Evolutionary conservation across 2,113 vertebrate species (phyloP).

Genomic region (Amphiprion percula): DNA sequence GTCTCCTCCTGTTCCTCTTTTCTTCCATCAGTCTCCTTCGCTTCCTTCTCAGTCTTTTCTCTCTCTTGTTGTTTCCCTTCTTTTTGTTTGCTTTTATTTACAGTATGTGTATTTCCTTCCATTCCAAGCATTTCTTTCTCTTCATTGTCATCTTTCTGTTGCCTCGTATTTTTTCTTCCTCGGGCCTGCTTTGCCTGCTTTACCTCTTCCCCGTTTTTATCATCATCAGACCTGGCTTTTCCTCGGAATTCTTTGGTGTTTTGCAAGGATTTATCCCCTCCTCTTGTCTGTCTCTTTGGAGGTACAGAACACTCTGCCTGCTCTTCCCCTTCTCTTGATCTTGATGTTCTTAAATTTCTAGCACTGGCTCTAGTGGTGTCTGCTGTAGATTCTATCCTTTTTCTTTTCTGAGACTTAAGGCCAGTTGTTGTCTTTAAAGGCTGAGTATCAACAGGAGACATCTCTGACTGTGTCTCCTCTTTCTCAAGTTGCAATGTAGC

Average conservation of each 20-base stretch:
- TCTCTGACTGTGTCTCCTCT: conserved; percentile 33
- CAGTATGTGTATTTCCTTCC: background rate
- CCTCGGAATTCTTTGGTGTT: conserved; percentile 39
- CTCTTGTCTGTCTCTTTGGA: conserved; percentile 50
- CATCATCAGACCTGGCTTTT: conserved; percentile 25
- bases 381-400: conserved; percentile 5
- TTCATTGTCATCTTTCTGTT: conserved; percentile 36
- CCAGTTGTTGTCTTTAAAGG: background rate
- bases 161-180: conserved; percentile 32
- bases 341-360: conserved; percentile 30
- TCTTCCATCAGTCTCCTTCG: background rate
- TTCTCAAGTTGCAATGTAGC: conserved; percentile 25
- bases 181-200: conserved; percentile 1
- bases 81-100: conserved; percentile 20
- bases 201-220: conserved; percentile 34
- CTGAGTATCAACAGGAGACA: conserved; percentile 33
- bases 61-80: conserved; percentile 10
- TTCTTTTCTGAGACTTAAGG: background rate
- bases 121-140: conserved; percentile 9
- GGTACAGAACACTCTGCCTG: conserved; percentile 14
- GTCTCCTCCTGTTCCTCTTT: background rate
- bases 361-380: conserved; percentile 10
- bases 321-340: conserved; percentile 34
- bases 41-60: conserved; percentile 20
- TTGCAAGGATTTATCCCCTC: conserved; percentile 30